phyloP scores from a whole-genome alignment of 2,113 vertebrate genomes.

The Lampris incognitus region DNA sequence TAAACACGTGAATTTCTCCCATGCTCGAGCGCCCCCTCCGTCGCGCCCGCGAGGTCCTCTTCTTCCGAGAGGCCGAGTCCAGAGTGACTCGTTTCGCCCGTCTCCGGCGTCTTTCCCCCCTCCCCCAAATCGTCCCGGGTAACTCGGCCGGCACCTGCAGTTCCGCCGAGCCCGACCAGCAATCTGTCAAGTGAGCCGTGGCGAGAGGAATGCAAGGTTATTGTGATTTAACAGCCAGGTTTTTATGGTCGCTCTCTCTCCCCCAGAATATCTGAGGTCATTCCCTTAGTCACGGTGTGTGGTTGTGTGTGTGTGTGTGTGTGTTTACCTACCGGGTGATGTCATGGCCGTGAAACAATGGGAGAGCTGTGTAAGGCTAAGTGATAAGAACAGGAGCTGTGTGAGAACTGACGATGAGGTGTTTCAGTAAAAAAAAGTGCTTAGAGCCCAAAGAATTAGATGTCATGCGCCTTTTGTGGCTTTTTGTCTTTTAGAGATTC shows the following conservation, averaged over 20 bases:
- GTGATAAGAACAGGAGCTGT: slow-evolving; percentile 45
- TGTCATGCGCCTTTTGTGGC: not conserved
- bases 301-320: slow-evolving; percentile 8
- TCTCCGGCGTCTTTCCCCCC: too few relatives aligned
- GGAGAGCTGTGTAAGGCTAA: slow-evolving; percentile 26
- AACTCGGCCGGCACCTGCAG: not conserved
- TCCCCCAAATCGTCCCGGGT: not conserved
- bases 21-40: too few relatives aligned
- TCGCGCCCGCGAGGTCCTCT: too few relatives aligned
- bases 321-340: slow-evolving; percentile 36
- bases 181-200: slow-evolving; percentile 31
- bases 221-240: not conserved
- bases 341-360: slow-evolving; percentile 61
- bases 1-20: slow-evolving; percentile 12
- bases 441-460: not conserved
- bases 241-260: slow-evolving; percentile 3
- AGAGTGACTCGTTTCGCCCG: too few relatives aligned
- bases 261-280: slow-evolving; percentile 35
- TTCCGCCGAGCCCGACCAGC: slow-evolving; percentile 30
- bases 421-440: not conserved
- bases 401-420: not conserved
- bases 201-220: slow-evolving; percentile 31
- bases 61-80: too few relatives aligned
- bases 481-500: too few relatives aligned
- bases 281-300: slow-evolving; percentile 50